Conservation (phyloP, 64 coral and sea anemone species). For the Acropora yongei region DNA sequence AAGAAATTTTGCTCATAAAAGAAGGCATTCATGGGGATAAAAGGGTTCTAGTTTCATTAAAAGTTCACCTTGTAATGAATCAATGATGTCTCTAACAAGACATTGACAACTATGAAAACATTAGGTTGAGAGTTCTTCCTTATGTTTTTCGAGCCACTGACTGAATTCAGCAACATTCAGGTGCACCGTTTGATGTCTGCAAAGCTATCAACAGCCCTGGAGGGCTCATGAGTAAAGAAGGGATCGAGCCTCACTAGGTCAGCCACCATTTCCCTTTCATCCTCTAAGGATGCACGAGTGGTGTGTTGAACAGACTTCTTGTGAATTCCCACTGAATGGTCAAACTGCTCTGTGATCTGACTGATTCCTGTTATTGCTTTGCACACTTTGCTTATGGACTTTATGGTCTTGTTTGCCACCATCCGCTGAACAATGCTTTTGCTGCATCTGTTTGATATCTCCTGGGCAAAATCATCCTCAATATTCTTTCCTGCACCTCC, state of each 20-base stretch:
- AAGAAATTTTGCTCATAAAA: too few species aligned
- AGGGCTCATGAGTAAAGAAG: slow-evolving; percentile 21
- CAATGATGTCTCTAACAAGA: too few species aligned
- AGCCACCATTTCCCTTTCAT: slow-evolving; percentile 64
- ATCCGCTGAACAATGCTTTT: too few species aligned
- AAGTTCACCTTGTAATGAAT: too few species aligned
- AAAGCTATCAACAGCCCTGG: slow-evolving; percentile 43
- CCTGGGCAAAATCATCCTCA: too few species aligned
- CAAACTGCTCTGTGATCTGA: slow-evolving; percentile 19
- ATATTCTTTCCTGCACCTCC: too few species aligned
- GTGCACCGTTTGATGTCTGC: slow-evolving; percentile 57
- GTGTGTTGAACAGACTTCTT: slow-evolving; percentile 67
- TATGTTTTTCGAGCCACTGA: slow-evolving; percentile 38
- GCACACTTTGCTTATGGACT: slow-evolving; percentile 64
- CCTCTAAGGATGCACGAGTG: slow-evolving; percentile 27
- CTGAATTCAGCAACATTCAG: neutral
- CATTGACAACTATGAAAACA: too few species aligned
- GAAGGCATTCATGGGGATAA: too few species aligned
- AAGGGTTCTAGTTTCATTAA: too few species aligned
- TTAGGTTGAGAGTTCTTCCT: neutral
- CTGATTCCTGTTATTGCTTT: slow-evolving; percentile 59
- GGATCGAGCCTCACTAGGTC: slow-evolving; percentile 52
- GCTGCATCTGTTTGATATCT: too few species aligned
- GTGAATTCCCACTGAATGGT: neutral
- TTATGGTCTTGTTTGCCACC: neutral